Evolutionary conservation across 1,140 invertebrate genomes (phyloP), one percentile per base, ranked within the genome.

Genomic region (Reticulitermes speratus): DNA sequence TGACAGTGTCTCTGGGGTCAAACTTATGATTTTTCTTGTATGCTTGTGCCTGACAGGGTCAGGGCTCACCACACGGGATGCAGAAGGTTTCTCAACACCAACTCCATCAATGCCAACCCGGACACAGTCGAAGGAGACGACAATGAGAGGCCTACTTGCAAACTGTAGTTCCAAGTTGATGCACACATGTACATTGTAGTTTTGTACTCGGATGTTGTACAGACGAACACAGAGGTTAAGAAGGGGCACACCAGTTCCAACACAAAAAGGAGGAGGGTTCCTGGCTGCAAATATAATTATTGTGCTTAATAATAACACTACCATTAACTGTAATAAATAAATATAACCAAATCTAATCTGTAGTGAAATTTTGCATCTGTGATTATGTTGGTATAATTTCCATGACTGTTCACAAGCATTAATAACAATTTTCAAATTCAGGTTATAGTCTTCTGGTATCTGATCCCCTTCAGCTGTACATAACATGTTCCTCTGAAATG

Each of bases 111-210:
- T 45, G 21, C 84, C 84, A 16, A 84, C 48, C 14, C 84, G 84
- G 5, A 84, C 12, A 25, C 84, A 84, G 84, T 84, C 84, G 30
- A 84, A 84, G 16, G 84, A 84, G 45, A 84, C n/a, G 21, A 84
- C 84, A 25, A 84, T 30, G 48, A 84, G 84, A 30, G 84, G 84
- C n/a, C 48, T 45, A 7, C 48, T 45, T 25, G 48, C 48, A 30
- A 84, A 65, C 84, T 84, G 84, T 7, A 65, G n/a, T 23, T 84
- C 84, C n/a, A 84, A 32, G 44, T 84, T 84, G 84, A 84, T 30
- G 48, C 84, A 84, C 48, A 59, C 84, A 32, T 52, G 84, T 7
- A 84, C 84, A 45, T 84, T 84, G 84, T 52, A 19, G 44, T 65
- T 65, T 30, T 84, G 48, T 3, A 84, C n/a, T 6, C 44, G 84